These are phyloP conservation scores for Xestia rhomboidea DNA, from an alignment of 2,888 invertebrate genomes.

Conservation along the genomic window DNA sequence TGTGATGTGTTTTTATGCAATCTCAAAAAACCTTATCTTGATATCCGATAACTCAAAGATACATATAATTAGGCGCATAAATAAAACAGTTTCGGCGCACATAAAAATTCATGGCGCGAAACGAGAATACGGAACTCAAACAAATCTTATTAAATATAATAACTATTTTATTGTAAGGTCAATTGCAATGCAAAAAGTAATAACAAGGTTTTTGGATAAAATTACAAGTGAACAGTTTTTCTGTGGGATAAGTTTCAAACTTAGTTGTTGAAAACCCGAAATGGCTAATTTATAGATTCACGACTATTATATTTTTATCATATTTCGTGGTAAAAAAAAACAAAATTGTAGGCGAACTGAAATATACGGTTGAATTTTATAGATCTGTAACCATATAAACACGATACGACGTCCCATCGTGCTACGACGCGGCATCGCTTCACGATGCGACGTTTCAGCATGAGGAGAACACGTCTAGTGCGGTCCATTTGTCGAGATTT, in stretches of 20 bases:
- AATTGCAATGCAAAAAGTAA: conserved; percentile 19
- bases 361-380: background rate
- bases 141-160: conserved; percentile 31
- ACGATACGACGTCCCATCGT: too few relatives aligned
- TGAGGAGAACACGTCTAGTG: too few relatives aligned
- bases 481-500: too few relatives aligned
- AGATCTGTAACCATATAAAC: background rate
- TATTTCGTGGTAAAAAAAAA: background rate
- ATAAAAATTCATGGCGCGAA: conserved; percentile 64
- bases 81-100: conserved; percentile 49
- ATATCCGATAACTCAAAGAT: conserved; percentile 34
- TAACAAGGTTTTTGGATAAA: background rate
- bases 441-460: too few relatives aligned
- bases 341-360: background rate
- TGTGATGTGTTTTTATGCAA: conserved; percentile 34
- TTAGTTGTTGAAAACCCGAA: background rate
- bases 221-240: background rate
- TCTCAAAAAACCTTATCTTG: conserved; percentile 44
- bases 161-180: conserved; percentile 40
- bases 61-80: conserved; percentile 49
- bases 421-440: too few relatives aligned
- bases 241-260: conserved; percentile 7
- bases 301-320: background rate
- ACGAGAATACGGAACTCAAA: conserved; percentile 42
- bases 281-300: background rate